Base-by-base conservation (phyloP, 2,797 vertebrate genomes). In the Cacajao melanocephalus region DNA sequence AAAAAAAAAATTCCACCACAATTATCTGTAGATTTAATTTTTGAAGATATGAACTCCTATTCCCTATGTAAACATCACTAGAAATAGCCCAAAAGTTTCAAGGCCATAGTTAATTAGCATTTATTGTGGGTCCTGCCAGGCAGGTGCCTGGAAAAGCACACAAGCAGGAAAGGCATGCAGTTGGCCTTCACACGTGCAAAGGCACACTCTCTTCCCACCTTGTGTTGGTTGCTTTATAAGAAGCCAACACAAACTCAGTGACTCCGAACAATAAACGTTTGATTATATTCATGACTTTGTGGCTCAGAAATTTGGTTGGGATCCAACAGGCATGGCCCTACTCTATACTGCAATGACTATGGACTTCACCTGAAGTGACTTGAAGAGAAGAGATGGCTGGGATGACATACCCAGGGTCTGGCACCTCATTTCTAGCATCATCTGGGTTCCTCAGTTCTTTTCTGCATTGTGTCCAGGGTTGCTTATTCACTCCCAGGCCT, bases 1-100 rank as follows among this genome's bases (percentile, higher is more conserved):
- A 75, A 92, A 93, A 72, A 72, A 91, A 81, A 48, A 22, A 4
- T 52, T 94, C 78, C 15, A 7, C 6, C 46, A 89, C 48, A 73
- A 87, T 88, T 75, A 90, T 79, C 75, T 95, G 41, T 58, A 17
- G 48, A 46, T 89, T 95, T 88, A 78, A 73, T 61, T 89, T 94
- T 96, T 89, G 91, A 80, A 64, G 41, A 85, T 50, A 39, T 55
- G 48, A 93, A 96, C 39, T 11, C 20, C 5, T 8, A 52, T 90
- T 72, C 4, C 9, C 4, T 20, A 61, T 64, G 39, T 70, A 79
- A 86, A 61, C 4, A 3, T 28, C 55, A 48, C 85, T 83, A 41
- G 28, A 67, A 55, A 46, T 4, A 3, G 30, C 15, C 30, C 13
- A 50, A 72, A 92, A 52, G 20, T 17, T 36, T 52, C 9, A 17